Evolutionary conservation across 2,113 vertebrate genomes (phyloP).

Genomic region (Sciurus niger): DNA sequence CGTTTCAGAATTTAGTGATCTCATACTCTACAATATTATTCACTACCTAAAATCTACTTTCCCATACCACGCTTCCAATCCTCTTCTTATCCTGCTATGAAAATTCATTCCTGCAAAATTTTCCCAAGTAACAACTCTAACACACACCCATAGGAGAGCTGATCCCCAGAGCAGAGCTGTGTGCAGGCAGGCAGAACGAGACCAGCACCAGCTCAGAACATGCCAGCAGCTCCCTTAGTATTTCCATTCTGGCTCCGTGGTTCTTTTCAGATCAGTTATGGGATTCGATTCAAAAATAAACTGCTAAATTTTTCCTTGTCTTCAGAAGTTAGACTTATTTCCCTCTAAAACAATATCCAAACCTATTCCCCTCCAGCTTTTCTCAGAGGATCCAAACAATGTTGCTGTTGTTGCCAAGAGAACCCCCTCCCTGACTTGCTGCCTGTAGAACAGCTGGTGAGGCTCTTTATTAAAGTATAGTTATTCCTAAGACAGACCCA

Average conservation of each 20-base stretch:
- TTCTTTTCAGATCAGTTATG: conserved; percentile 50
- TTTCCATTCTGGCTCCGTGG: not conserved
- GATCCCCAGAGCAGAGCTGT: not conserved
- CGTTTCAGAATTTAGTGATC: not conserved
- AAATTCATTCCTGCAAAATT: conserved; percentile 10
- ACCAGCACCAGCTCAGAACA: not conserved
- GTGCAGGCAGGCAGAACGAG: not conserved
- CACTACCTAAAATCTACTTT: not conserved
- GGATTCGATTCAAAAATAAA: conserved; percentile 48
- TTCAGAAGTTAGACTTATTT: conserved; percentile 58
- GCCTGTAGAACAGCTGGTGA: conserved; percentile 35
- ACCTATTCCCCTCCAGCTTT: conserved; percentile 47
- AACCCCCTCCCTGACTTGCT: conserved; percentile 38
- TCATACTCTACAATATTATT: not conserved
- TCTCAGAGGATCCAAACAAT: conserved; percentile 60
- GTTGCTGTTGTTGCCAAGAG: conserved; percentile 48
- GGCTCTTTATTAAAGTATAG: conserved; percentile 48
- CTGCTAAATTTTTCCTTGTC: conserved; percentile 19
- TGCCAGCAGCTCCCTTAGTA: not conserved
- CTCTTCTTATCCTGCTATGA: conserved; percentile 38
- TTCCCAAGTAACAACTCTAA: not conserved
- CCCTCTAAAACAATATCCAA: conserved; percentile 53
- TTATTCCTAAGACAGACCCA: conserved; percentile 1
- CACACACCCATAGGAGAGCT: not conserved
- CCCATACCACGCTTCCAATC: not conserved